phyloP scores from a whole-genome alignment of 1,140 invertebrate species.

The Aphidius gifuensis region DNA sequence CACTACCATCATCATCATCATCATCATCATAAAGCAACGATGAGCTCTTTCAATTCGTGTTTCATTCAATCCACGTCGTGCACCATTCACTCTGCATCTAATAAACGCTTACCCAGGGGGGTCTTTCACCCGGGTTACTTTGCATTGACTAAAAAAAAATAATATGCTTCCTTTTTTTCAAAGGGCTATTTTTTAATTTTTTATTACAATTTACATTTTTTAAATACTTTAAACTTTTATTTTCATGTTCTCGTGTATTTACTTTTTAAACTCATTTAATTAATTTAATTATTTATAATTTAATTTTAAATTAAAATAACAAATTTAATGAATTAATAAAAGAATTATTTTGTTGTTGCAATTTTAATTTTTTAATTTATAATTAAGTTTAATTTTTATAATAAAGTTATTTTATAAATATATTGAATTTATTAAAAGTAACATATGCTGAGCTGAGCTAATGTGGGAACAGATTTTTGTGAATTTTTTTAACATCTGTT shows the following conservation, averaged over 20 bases:
- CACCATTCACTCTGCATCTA: constrained; percentile 19
- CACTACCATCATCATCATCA: too few relatives aligned
- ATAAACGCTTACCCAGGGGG: constrained; percentile 11
- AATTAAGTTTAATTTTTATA: too few relatives aligned
- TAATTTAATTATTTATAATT: not conserved
- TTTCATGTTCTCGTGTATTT: not conserved
- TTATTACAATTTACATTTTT: too few relatives aligned
- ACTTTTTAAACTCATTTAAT: not conserved
- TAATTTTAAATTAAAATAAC: too few relatives aligned
- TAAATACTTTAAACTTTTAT: not conserved
- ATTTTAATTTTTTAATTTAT: too few relatives aligned
- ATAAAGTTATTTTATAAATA: too few relatives aligned
- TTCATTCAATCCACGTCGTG: constrained; percentile 22
- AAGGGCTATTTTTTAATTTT: not conserved
- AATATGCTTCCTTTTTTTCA: not conserved
- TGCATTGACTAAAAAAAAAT: not conserved
- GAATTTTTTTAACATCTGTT: constrained; percentile 6
- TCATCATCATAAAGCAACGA: not conserved
- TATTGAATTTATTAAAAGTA: too few relatives aligned
- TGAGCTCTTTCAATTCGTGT: constrained; percentile 10
- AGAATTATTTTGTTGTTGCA: too few relatives aligned
- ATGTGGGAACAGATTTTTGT: constrained; percentile 9
- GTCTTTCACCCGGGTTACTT: not conserved
- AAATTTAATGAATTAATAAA: too few relatives aligned
- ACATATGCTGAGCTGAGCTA: not conserved